Base-by-base conservation (phyloP, 2,888 invertebrate genomes). In the Cataglyphis livida region DNA sequence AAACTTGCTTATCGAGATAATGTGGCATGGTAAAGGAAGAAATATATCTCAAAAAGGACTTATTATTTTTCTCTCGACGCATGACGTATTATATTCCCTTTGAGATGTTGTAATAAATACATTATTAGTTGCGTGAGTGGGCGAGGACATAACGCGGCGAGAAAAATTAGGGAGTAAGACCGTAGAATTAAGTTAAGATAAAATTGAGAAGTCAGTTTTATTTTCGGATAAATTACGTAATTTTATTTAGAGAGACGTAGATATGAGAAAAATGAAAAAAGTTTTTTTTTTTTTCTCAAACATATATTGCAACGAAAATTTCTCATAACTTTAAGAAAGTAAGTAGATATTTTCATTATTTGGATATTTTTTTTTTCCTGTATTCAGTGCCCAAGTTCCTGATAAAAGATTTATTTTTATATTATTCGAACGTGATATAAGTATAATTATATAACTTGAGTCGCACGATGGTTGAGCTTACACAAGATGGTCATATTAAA, bases 161-260 rank as follows among this genome's bases (percentile, higher is more conserved):
- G 6, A 1, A 12, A 61, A 41, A 59, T 71, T 57, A 71, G 57
- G 25, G 15, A 21, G 4, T 10, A 54, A 54, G 28, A 54, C 4
- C 10, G 25, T 57, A 12, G 12, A 59, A 28, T 59, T 73, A 59
- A n/a, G 38, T 57, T 57, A 5, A n/a, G 38, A 59, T 73, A 25
- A 38, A 71, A 71, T 57, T 71, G 35, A 25, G 5, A 54, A 10
- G 1, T 51, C 0, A 57, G 12, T 71, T 54, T 54, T 2, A 48
- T 48, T 48, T 48, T 51, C 15, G 21, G 7, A 3, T 25, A 25
- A 57, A 35, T 57, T 71, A 38, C 35, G 18, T 71, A 54, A 38
- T 59, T 59, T 71, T 59, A 59, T 71, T 71, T 71, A 57, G 59
- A 25, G 6, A 25, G 38, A 35, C 38, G 21, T 57, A 10, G 3